These are phyloP conservation scores for Palaemon carinicauda DNA, from an alignment of 1,140 invertebrate genomes.

Conservation along the genomic window DNA sequence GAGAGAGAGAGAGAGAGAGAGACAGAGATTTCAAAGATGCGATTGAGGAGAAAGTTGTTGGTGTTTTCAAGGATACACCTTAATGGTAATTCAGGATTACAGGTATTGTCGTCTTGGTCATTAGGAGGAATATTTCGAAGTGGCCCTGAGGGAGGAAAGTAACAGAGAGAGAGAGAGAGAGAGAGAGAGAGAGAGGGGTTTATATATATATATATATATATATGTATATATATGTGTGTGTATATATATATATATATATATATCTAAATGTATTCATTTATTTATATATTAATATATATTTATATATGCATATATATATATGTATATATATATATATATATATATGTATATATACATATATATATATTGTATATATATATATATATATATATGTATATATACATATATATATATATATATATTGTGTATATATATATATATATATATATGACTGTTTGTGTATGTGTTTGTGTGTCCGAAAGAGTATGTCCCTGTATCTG, in stretches of 20 bases:
- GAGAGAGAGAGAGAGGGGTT: background rate
- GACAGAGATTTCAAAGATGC: background rate
- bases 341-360: background rate
- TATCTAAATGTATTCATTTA: background rate
- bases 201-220: background rate
- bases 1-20: slow-evolving; percentile 35
- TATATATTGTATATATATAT: background rate
- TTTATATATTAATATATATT: background rate
- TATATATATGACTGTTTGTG: background rate
- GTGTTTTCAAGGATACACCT: too few species aligned
- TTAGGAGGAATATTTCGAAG: too few species aligned
- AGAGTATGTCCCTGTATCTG: too few species aligned
- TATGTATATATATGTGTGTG: background rate
- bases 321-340: background rate
- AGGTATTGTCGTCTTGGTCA: too few species aligned
- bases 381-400: background rate
- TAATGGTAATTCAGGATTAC: too few species aligned
- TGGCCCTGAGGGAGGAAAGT: too few species aligned
- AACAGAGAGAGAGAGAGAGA: too few species aligned
- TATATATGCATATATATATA: background rate
- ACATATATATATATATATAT: background rate
- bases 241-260: background rate
- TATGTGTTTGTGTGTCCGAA: background rate
- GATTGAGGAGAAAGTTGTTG: too few species aligned
- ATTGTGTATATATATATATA: background rate